A percentile compares a stretch with the other conserved stretches of the same genome.
These are phyloP conservation scores for Myiothlypis chrysogaster DNA, from an alignment of 2,797 vertebrate genomes.

Conservation along the genomic window DNA sequence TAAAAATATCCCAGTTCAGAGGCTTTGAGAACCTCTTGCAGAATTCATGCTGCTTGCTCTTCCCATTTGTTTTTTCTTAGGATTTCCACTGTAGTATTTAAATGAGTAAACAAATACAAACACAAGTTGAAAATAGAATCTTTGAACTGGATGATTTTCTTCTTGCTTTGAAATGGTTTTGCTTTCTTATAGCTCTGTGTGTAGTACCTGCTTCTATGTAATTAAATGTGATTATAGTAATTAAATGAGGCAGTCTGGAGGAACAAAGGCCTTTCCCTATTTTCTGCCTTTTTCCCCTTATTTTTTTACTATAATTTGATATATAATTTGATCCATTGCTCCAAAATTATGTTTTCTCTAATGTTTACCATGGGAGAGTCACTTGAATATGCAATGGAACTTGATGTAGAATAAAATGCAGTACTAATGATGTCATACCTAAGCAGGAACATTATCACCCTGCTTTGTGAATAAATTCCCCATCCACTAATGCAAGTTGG, in stretches of 20 bases:
- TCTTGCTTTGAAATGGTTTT: background rate
- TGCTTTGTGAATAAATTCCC: background rate
- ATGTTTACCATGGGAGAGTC: background rate
- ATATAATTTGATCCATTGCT: background rate
- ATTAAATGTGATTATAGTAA: background rate
- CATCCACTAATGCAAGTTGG: background rate
- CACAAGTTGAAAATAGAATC: background rate
- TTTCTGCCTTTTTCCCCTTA: background rate
- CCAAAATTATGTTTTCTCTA: background rate
- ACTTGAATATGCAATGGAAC: background rate
- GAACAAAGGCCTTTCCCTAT: background rate
- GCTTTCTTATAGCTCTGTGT: background rate
- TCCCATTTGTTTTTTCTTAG: background rate
- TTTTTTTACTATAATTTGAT: background rate
- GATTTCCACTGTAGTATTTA: background rate
- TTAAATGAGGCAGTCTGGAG: background rate
- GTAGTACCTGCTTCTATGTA: background rate
- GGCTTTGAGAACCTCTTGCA: background rate
- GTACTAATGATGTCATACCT: background rate
- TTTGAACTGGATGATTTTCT: background rate
- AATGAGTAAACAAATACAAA: background rate
- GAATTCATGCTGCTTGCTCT: background rate
- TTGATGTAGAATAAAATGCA: background rate
- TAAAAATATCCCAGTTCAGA: conserved; percentile 1
- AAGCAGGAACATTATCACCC: background rate